Evolutionary conservation across 2,113 vertebrate species (phyloP).

Genomic region (Petroica traversi): DNA sequence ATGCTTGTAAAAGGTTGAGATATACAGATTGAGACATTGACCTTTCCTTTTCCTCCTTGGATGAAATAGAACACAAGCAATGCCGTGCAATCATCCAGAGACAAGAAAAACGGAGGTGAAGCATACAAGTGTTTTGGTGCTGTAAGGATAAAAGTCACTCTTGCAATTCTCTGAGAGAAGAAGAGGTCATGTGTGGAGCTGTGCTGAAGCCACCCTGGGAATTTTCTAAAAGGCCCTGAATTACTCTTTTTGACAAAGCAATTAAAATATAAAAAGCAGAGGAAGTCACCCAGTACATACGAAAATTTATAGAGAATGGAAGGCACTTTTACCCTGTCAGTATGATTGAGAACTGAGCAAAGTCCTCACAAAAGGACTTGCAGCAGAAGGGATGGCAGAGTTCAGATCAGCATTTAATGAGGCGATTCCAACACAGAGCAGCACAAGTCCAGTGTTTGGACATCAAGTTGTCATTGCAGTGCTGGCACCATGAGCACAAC

Average conservation of each 20-base stretch:
- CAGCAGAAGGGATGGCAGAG: neutral
- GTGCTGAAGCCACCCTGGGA: neutral
- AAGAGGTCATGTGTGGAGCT: neutral
- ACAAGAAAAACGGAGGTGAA: neutral
- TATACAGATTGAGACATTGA: constrained; percentile 4
- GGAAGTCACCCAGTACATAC: neutral
- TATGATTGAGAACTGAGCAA: neutral
- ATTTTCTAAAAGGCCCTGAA: neutral
- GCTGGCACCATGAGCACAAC: neutral
- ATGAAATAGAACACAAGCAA: neutral
- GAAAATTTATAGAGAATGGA: neutral
- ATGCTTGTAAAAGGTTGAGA: constrained; percentile 2
- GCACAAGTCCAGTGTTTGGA: neutral
- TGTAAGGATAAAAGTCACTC: constrained; percentile 1
- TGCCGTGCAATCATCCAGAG: neutral
- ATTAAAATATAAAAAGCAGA: constrained; percentile 55
- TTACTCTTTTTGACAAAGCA: constrained; percentile 47
- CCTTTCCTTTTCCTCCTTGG: constrained; percentile 21
- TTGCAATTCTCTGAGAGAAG: neutral
- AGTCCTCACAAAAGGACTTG: neutral
- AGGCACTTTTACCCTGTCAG: neutral
- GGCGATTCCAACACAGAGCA: neutral
- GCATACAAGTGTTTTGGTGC: neutral
- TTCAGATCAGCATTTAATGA: neutral
- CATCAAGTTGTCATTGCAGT: neutral